A percentile compares a stretch with the other conserved stretches of the same genome.
These are phyloP conservation scores for Venturia canescens DNA, from an alignment of 1,140 invertebrate genomes.

Conservation along the genomic window DNA sequence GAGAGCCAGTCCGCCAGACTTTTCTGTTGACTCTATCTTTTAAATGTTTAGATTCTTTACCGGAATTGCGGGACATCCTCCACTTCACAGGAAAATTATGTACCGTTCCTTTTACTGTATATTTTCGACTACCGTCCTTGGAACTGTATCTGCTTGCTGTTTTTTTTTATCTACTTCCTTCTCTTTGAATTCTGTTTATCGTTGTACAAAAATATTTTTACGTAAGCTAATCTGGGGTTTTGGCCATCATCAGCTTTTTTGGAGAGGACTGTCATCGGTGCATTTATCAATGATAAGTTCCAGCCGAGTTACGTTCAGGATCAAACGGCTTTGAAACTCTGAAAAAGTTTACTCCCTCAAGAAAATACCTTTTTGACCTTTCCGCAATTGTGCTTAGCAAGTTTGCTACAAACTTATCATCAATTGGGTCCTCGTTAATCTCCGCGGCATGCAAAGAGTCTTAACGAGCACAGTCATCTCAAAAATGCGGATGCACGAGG, in stretches of 20 bases:
- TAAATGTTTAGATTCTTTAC: background rate
- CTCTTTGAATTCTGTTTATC: too few relatives aligned
- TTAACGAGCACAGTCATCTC: background rate
- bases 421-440: slow-evolving; percentile 7
- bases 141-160: background rate
- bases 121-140: background rate
- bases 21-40: background rate
- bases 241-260: too few relatives aligned
- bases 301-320: too few relatives aligned
- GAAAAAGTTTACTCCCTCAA: too few relatives aligned
- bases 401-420: background rate
- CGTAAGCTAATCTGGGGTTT: too few relatives aligned
- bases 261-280: too few relatives aligned
- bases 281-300: too few relatives aligned
- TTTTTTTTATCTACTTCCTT: too few relatives aligned
- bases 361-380: slow-evolving; percentile 2
- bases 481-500: background rate
- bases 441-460: background rate
- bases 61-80: background rate
- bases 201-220: too few relatives aligned
- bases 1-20: background rate
- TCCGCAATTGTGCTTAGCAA: slow-evolving; percentile 6
- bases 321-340: too few relatives aligned
- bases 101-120: background rate
- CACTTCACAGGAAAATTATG: background rate